Evolutionary conservation across 2,113 vertebrate genomes (phyloP), one percentile per base, ranked within the genome.

Genomic region (Tragelaphus buxtoni): DNA sequence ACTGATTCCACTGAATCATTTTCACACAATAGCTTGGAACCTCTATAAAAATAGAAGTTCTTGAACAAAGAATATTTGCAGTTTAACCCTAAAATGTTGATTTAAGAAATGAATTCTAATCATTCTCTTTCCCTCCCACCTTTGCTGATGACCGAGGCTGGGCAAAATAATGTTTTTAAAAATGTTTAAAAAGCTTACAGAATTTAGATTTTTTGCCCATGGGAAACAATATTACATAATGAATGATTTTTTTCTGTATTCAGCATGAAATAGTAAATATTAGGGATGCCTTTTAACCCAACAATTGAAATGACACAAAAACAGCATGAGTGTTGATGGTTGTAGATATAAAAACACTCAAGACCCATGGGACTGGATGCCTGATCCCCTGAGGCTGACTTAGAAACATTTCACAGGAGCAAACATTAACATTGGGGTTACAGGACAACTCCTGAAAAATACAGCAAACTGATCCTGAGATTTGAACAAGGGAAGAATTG

Each of bases 81-180:
- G 39, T 76, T 95, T n/a, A 51, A 24, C 74, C 47, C 32, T 84
- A 90, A 96, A 88, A 93, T 58, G 32, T 22, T 97, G 74, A 90
- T 69, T 83, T 93, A 93, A 93, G 89, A 96, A 91, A 83, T 69
- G 12, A 77, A 56, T 94, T 95, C 51, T 74, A 47, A 82, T 79
- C 42, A 56, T 51, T 53, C 39, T 90, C 32, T 81, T 85, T 60
- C 28, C 26, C 30, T 90, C 65, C 63, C 28, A 56, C 9, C 17
- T 51, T 92, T 86, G 56, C 49, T 58, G 28, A 87, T 81, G 18
- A 95, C 87, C 24, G 26, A 93, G 28, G 30, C 26, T 94, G 3
- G 49, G 91, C 49, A 92, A 91, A 81, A 97, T 51, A 82, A 77
- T n/a, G 17, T 80, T 93, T 94, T 89, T 28, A 82, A 94, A 88